A percentile compares a stretch with the other conserved stretches of the same genome.
phyloP scores from a whole-genome alignment of 2,797 vertebrate genomes.

The Etheostoma nigrum region DNA sequence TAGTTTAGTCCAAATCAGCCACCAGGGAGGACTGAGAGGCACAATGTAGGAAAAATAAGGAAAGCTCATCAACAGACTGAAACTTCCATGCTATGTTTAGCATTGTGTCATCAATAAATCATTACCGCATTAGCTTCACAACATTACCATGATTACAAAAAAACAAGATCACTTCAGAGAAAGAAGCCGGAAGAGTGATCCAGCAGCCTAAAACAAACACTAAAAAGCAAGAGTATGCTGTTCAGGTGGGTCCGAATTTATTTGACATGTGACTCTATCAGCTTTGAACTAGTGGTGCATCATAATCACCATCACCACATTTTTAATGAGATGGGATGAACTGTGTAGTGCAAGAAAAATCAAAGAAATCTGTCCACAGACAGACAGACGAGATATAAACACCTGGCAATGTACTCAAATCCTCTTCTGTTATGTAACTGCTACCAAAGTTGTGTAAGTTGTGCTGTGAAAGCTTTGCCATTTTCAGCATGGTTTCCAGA shows the following conservation, averaged over 20 bases:
- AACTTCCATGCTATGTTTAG: conserved; percentile 50
- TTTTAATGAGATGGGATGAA: neutral
- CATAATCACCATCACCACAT: neutral
- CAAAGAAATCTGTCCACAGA: no score
- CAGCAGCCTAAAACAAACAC: no score
- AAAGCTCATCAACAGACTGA: conserved; percentile 20
- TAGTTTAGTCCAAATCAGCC: conserved; percentile 8
- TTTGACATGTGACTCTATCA: neutral
- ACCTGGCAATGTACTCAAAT: no score
- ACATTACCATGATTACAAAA: conserved; percentile 45
- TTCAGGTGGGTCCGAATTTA: neutral
- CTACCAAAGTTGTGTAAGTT: neutral
- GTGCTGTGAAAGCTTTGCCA: neutral
- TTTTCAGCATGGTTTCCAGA: neutral
- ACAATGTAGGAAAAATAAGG: conserved; percentile 12
- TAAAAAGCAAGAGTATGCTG: neutral
- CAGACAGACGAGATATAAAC: no score
- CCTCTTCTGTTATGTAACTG: no score
- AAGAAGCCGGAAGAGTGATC: neutral
- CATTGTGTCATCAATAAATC: conserved; percentile 45
- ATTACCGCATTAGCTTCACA: conserved; percentile 36
- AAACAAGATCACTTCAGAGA: conserved; percentile 21
- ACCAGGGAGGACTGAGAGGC: conserved; percentile 8
- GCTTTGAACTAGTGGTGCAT: conserved; percentile 7
- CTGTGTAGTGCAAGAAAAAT: neutral